These are phyloP conservation scores for Phenganax subtilis DNA, from an alignment of 92 coral and sea anemone genomes.

Conservation along the genomic window DNA sequence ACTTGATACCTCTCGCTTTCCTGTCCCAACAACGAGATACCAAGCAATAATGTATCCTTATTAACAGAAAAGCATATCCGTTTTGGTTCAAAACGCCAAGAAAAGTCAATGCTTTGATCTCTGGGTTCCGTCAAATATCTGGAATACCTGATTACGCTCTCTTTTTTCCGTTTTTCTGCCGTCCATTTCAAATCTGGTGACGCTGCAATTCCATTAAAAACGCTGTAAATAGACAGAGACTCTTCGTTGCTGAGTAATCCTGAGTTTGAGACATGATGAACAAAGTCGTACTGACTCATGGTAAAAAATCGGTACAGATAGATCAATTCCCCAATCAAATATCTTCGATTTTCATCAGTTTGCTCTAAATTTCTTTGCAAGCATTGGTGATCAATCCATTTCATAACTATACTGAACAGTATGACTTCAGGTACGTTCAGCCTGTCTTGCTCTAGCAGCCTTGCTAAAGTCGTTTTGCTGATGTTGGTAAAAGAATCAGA, in stretches of 20 bases:
- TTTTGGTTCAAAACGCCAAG: not conserved
- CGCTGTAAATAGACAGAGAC: conserved; percentile 43
- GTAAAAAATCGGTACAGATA: conserved; percentile 60
- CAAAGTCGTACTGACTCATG: conserved; percentile 58
- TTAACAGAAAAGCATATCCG: not conserved
- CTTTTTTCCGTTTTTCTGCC: conserved; percentile 5
- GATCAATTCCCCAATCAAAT: conserved; percentile 21
- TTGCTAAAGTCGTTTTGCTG: conserved; percentile 33
- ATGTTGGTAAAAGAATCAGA: conserved; percentile 48
- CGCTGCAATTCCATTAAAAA: conserved; percentile 43
- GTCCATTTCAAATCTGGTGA: conserved; percentile 50
- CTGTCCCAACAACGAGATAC: conserved; percentile 67
- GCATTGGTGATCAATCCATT: conserved; percentile 44
- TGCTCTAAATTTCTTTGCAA: conserved; percentile 8
- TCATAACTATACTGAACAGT: conserved; percentile 52
- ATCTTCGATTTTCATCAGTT: conserved; percentile 17
- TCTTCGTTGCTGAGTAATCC: conserved; percentile 55
- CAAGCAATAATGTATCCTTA: conserved; percentile 52
- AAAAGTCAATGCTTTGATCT: not conserved
- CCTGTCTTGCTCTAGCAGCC: conserved; percentile 53
- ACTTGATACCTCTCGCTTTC: conserved; percentile 40
- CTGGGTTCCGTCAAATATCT: too few species aligned
- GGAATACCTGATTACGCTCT: too few species aligned
- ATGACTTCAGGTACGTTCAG: conserved; percentile 57
- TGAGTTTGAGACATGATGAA: conserved; percentile 38